Percentiles rank a stretch among this genome's conserved stretches.
Evolutionary conservation across 2,888 invertebrate species (phyloP).

Genomic region (Vesta saturnalis): DNA sequence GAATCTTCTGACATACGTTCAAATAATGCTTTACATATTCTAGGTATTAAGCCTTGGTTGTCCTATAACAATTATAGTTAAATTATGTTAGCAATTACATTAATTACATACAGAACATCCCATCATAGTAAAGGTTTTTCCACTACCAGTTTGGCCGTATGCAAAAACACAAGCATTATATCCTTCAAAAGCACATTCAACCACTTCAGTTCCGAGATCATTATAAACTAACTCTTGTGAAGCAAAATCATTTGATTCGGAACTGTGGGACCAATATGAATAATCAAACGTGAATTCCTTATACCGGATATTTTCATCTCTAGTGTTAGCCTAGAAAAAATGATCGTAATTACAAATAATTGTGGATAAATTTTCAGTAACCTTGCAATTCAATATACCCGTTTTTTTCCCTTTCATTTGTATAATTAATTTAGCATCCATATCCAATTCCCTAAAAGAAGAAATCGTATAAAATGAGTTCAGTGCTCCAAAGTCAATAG

Average conservation of each 20-base stretch:
- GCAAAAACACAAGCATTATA: conserved; percentile 94
- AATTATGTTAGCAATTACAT: background rate
- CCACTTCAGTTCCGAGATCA: conserved; percentile 80
- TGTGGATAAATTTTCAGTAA: conserved; percentile 49
- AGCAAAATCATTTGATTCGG: conserved; percentile 75
- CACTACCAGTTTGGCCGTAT: conserved; percentile 91
- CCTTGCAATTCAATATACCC: conserved; percentile 79
- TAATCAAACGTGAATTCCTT: conserved; percentile 92
- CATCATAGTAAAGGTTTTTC: conserved; percentile 94
- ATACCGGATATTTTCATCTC: conserved; percentile 64
- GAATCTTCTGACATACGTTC: conserved; percentile 83
- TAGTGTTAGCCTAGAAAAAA: conserved; percentile 56
- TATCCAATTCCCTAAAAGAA: conserved; percentile 81
- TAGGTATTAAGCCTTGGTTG: conserved; percentile 83
- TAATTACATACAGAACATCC: conserved; percentile 70
- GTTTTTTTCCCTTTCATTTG: conserved; percentile 89
- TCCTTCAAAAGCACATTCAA: conserved; percentile 83
- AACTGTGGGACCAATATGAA: conserved; percentile 87
- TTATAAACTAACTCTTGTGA: conserved; percentile 84
- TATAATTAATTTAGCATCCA: conserved; percentile 84
- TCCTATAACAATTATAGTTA: conserved; percentile 62
- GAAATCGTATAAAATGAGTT: conserved; percentile 42
- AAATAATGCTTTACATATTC: conserved; percentile 86
- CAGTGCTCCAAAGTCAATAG: conserved; percentile 24
- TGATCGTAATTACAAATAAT: conserved; percentile 2